A percentile compares a stretch with the other conserved stretches of the same genome.
These are phyloP conservation scores for Enteromius radiatus DNA, from an alignment of 2,797 vertebrate species.

Conservation along the genomic window DNA sequence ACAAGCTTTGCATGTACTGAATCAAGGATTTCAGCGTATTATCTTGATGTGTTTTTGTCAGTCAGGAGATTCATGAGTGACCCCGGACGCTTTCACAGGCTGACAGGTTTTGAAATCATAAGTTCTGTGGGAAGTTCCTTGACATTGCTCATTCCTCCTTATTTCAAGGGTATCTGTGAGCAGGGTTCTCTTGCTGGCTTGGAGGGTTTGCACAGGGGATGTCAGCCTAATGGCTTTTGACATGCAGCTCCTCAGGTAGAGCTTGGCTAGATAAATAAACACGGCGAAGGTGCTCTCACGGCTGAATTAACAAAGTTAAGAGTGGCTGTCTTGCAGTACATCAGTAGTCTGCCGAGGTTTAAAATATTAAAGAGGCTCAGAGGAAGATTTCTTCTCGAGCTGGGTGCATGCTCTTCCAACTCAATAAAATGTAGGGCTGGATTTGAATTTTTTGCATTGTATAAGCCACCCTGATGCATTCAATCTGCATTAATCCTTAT, in stretches of 20 bases:
- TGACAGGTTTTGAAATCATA: conserved; percentile 25
- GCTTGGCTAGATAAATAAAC: conserved; percentile 72
- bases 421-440: conserved; percentile 38
- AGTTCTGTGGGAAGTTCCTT: conserved; percentile 36
- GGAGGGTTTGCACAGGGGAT: conserved; percentile 67
- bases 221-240: conserved; percentile 79
- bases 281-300: conserved; percentile 73
- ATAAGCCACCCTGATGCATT: conserved; percentile 31
- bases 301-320: conserved; percentile 74
- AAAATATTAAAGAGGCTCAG: conserved; percentile 62
- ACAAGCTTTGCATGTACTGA: background rate
- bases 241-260: conserved; percentile 73
- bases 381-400: conserved; percentile 53
- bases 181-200: conserved; percentile 70
- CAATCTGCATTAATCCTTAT: conserved; percentile 35
- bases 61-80: background rate
- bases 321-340: conserved; percentile 63
- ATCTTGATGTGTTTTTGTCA: background rate
- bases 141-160: conserved; percentile 30
- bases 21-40: background rate
- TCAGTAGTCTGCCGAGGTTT: conserved; percentile 59
- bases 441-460: conserved; percentile 43
- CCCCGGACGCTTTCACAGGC: background rate
- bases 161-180: conserved; percentile 47
- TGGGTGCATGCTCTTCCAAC: conserved; percentile 42